Evolutionary conservation across 2,113 vertebrate genomes (phyloP).

Genomic region (Pantherophis guttatus): DNA sequence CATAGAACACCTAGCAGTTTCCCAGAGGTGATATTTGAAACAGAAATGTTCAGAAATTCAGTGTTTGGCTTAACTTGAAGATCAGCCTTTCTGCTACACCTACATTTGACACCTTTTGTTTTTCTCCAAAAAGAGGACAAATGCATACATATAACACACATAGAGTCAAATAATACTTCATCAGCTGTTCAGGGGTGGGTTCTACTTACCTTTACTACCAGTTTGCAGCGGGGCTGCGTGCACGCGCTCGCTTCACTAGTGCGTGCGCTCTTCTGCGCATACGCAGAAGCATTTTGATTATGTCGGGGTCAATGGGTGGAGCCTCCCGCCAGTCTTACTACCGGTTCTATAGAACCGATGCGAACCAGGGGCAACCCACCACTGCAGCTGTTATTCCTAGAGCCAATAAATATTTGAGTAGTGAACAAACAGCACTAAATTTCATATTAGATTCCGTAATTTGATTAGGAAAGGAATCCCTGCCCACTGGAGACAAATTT

Average conservation of each 20-base stretch:
- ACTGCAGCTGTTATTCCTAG: too few relatives aligned
- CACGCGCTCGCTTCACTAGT: too few relatives aligned
- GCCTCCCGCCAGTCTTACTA: too few relatives aligned
- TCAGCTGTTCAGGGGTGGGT: not conserved
- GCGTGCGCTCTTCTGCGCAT: too few relatives aligned
- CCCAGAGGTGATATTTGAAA: not conserved
- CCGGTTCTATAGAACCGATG: too few relatives aligned
- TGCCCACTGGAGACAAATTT: conserved; percentile 7
- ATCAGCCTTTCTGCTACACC: not conserved
- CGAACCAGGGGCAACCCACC: too few relatives aligned
- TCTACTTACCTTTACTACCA: too few relatives aligned
- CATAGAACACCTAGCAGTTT: not conserved
- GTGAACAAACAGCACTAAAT: not conserved
- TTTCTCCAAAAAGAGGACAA: not conserved
- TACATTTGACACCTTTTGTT: not conserved
- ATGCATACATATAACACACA: not conserved
- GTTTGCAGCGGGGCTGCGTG: too few relatives aligned
- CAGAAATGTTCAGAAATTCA: not conserved
- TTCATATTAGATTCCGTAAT: rapidly evolving
- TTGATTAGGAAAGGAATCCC: not conserved
- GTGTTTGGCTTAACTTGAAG: not conserved
- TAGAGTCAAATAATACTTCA: not conserved
- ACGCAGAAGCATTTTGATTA: too few relatives aligned
- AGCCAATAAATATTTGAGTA: not conserved
- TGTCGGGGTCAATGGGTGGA: too few relatives aligned